phyloP scores from a whole-genome alignment of 2,113 vertebrate genomes.

The Steatornis caripensis region DNA sequence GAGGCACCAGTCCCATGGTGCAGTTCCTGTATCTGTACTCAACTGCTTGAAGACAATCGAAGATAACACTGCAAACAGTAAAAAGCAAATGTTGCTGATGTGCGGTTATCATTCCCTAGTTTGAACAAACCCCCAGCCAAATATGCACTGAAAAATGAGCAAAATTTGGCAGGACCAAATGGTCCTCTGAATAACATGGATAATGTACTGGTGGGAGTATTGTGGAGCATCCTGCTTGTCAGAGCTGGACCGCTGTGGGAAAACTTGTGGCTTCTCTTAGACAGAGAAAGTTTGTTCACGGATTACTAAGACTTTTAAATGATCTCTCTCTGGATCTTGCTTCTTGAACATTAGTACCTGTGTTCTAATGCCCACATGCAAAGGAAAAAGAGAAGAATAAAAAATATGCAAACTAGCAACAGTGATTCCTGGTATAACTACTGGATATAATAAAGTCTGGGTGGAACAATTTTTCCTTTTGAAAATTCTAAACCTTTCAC shows the following conservation, averaged over 20 bases:
- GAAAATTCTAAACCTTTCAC: not conserved
- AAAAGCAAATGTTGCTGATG: not conserved
- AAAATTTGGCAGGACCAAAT: not conserved
- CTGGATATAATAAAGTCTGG: not conserved
- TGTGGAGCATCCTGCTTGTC: not conserved
- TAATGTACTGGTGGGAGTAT: not conserved
- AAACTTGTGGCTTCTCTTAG: not conserved
- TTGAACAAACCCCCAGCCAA: not conserved
- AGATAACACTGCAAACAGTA: not conserved
- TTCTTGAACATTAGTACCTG: not conserved
- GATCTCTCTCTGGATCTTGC: not conserved
- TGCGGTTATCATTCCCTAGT: not conserved
- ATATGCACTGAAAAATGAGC: not conserved
- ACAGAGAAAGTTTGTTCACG: not conserved
- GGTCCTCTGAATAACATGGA: not conserved
- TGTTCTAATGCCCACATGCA: not conserved
- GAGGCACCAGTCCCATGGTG: not conserved
- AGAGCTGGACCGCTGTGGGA: not conserved
- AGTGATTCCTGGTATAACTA: not conserved
- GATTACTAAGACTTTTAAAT: not conserved
- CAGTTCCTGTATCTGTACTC: not conserved
- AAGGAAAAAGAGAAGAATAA: not conserved
- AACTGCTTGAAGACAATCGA: not conserved
- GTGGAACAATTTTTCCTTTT: not conserved
- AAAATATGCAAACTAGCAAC: not conserved